These are phyloP conservation scores for Menidia beryllina DNA, from an alignment of 2,113 vertebrate genomes.

Conservation along the genomic window DNA sequence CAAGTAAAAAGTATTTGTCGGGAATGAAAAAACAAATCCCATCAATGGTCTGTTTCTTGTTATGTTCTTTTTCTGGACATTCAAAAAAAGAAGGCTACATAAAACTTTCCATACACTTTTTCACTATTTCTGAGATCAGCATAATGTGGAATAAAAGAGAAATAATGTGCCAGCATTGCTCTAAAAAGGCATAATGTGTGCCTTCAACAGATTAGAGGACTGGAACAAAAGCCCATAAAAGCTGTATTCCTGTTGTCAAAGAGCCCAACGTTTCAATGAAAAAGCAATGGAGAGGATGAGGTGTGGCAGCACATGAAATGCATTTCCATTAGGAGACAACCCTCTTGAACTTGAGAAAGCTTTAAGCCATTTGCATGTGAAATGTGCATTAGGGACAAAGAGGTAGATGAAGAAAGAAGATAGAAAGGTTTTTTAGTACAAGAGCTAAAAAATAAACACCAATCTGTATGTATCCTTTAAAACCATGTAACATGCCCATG, in stretches of 20 bases:
- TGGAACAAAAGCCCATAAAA: slow-evolving; percentile 64
- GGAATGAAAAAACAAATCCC: slow-evolving; percentile 8
- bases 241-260: slow-evolving; percentile 58
- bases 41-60: slow-evolving; percentile 2
- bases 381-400: slow-evolving; percentile 13
- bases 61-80: slow-evolving; percentile 19
- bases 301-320: slow-evolving; percentile 68
- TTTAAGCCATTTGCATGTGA: slow-evolving; percentile 28
- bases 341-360: slow-evolving; percentile 54
- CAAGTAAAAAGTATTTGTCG: not conserved
- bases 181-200: slow-evolving; percentile 64
- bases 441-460: too few species aligned
- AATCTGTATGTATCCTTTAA: not conserved
- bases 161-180: slow-evolving; percentile 64
- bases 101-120: slow-evolving; percentile 48
- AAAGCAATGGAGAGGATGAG: slow-evolving; percentile 70
- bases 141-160: slow-evolving; percentile 62
- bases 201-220: slow-evolving; percentile 61
- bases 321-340: slow-evolving; percentile 71
- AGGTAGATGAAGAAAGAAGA: not conserved
- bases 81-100: slow-evolving; percentile 32
- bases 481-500: not conserved
- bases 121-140: slow-evolving; percentile 51
- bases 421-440: not conserved
- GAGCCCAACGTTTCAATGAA: slow-evolving; percentile 64